phyloP scores from a whole-genome alignment of 1,140 invertebrate species.

The Reticulitermes speratus region DNA sequence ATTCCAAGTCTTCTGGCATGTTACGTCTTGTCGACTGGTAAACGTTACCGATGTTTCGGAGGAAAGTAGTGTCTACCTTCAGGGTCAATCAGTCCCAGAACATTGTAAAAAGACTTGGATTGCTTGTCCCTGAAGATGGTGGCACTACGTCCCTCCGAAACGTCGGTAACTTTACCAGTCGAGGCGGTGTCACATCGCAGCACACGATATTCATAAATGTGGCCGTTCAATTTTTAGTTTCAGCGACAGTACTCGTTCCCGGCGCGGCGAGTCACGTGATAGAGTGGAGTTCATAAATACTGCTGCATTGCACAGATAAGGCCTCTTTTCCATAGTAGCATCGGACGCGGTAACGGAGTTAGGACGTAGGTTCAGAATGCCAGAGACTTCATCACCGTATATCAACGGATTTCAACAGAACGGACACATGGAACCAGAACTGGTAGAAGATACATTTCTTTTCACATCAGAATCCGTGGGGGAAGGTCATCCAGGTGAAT shows the following conservation, averaged over 20 bases:
- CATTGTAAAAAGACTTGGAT: no score
- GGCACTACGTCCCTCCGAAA: no score
- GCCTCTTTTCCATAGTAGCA: constrained; percentile 34
- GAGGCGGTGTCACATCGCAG: no score
- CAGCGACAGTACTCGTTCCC: neutral
- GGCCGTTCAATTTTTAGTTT: constrained; percentile 2
- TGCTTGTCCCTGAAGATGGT: no score
- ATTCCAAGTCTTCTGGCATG: no score
- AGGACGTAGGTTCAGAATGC: constrained; percentile 54
- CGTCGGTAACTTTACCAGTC: no score
- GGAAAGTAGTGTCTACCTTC: no score
- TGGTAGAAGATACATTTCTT: constrained; percentile 86
- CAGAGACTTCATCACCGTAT: constrained; percentile 62
- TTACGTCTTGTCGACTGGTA: no score
- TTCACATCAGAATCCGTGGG: constrained; percentile 99
- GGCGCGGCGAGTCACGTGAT: constrained; percentile 42
- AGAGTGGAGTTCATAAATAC: constrained; percentile 31
- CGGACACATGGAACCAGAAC: constrained; percentile 68
- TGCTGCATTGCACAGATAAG: neutral
- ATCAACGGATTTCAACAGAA: constrained; percentile 74
- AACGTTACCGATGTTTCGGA: no score
- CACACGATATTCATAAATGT: neutral
- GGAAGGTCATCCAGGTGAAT: constrained; percentile 94
- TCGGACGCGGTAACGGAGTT: constrained; percentile 18
- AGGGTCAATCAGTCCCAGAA: no score